A percentile compares a stretch with the other conserved stretches of the same genome.
These are phyloP conservation scores for Parelbella ahira DNA, from an alignment of 2,888 invertebrate genomes.

Conservation along the genomic window DNA sequence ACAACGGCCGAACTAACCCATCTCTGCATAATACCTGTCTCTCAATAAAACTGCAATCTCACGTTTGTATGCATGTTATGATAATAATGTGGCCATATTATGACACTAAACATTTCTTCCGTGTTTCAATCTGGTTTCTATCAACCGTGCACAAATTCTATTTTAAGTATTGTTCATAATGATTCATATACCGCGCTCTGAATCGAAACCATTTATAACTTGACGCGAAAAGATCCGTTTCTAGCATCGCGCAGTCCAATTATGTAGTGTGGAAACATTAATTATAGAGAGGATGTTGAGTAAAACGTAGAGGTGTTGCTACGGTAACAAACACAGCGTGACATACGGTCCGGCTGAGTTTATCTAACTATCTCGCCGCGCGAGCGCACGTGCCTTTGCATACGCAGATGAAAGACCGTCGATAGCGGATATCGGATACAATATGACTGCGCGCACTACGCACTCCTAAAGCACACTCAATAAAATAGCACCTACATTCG, in stretches of 20 bases:
- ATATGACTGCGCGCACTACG: constrained; percentile 46
- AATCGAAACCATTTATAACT: constrained; percentile 13
- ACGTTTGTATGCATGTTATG: constrained; percentile 9
- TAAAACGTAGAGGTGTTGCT: constrained; percentile 56
- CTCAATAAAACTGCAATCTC: constrained; percentile 12
- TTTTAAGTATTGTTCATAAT: constrained; percentile 5
- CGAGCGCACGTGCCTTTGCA: constrained; percentile 64
- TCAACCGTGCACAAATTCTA: background rate
- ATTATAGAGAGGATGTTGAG: constrained; percentile 57
- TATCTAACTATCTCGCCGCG: constrained; percentile 59
- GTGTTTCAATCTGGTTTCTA: constrained; percentile 9
- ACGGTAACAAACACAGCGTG: constrained; percentile 53
- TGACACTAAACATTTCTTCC: constrained; percentile 9
- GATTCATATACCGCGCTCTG: background rate
- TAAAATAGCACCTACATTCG: constrained; percentile 47
- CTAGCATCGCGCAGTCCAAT: constrained; percentile 50
- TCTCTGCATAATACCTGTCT: constrained; percentile 12
- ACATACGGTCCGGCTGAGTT: constrained; percentile 62
- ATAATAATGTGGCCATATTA: constrained; percentile 9
- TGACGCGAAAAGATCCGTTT: constrained; percentile 40
- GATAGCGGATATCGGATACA: constrained; percentile 56
- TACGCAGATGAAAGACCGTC: constrained; percentile 49
- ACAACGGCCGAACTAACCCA: constrained; percentile 29
- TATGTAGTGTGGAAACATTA: constrained; percentile 60
- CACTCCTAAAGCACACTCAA: constrained; percentile 38